Conservation (phyloP, 2,113 vertebrate genomes). For the Daboia siamensis region DNA sequence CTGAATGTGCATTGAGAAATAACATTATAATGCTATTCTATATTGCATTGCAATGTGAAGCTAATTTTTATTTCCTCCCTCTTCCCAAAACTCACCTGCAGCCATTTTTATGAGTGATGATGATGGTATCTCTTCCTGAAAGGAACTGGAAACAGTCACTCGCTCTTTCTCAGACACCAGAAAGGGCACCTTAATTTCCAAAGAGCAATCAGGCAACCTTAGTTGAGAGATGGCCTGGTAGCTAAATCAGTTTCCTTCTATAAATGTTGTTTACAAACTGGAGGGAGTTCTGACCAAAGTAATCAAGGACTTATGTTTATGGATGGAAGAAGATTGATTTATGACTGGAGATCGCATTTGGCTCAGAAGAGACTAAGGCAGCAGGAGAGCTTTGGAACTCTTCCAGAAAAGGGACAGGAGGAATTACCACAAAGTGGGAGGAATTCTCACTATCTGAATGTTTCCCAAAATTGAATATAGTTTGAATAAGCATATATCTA, state of each 20-base stretch:
- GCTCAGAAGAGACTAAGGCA: conserved; percentile 10
- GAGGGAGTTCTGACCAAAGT: conserved; percentile 30
- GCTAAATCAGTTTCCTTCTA: conserved; percentile 26
- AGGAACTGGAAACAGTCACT: not conserved
- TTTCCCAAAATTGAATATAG: conserved; percentile 13
- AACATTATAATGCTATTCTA: not conserved
- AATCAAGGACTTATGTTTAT: conserved; percentile 33
- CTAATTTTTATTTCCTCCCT: not conserved
- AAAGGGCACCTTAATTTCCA: not conserved
- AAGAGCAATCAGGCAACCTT: not conserved
- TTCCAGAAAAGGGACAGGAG: conserved; percentile 27
- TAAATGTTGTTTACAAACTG: conserved; percentile 39
- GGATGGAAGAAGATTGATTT: conserved; percentile 28
- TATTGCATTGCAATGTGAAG: not conserved
- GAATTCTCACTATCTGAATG: conserved; percentile 38
- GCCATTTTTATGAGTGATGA: not conserved
- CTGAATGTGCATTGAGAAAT: not conserved
- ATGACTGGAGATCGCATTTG: not conserved
- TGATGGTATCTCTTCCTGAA: not conserved
- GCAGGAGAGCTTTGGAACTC: conserved; percentile 34
- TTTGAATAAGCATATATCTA: not conserved
- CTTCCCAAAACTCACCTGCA: not conserved
- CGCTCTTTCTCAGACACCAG: not conserved
- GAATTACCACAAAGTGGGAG: conserved; percentile 37
- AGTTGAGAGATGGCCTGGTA: conserved; percentile 4